Conservation (phyloP, 2,113 vertebrate species). For the Psittacus erithacus region DNA sequence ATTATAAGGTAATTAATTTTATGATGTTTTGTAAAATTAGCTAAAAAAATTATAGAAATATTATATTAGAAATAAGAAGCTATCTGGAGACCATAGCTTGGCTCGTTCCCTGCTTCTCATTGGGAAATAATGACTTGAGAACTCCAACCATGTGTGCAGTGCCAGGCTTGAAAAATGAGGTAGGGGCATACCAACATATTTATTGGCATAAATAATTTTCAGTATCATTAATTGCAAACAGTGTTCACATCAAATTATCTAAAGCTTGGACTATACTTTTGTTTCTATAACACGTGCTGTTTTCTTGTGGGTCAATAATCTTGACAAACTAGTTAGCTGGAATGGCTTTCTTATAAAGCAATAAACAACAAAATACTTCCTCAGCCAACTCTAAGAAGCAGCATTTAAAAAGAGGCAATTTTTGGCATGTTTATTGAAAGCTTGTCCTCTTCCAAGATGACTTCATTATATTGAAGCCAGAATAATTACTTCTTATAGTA, state of each 20-base stretch:
- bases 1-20: neutral
- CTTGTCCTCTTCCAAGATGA: neutral
- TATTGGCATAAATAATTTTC: slow-evolving; percentile 8
- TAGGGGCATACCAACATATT: neutral
- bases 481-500: slow-evolving; percentile 22
- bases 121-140: neutral
- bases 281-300: neutral
- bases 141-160: neutral
- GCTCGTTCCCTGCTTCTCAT: neutral
- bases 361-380: neutral
- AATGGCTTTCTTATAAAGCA: slow-evolving; percentile 10
- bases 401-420: neutral
- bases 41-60: neutral
- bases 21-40: neutral
- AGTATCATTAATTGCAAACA: neutral
- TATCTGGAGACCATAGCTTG: neutral
- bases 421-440: slow-evolving; percentile 34
- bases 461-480: neutral
- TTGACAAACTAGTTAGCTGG: slow-evolving; percentile 28
- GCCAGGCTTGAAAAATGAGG: neutral
- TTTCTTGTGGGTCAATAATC: neutral
- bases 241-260: neutral
- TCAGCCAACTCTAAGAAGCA: neutral
- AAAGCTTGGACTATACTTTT: neutral
- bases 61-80: neutral